These are phyloP conservation scores for Seira ritae DNA, from an alignment of 2,888 invertebrate species.

Conservation along the genomic window DNA sequence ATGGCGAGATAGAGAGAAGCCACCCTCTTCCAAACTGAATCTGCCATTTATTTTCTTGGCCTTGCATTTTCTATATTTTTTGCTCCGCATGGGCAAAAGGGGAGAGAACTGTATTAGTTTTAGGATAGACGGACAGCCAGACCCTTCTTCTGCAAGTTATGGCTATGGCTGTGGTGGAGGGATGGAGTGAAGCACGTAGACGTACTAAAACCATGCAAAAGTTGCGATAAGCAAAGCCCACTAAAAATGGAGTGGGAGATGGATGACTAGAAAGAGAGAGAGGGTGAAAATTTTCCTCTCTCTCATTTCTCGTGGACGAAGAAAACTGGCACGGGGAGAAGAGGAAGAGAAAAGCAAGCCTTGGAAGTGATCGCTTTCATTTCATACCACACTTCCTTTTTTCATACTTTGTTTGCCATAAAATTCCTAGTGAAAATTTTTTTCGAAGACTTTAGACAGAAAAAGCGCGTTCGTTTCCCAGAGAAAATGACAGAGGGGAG, in stretches of 20 bases:
- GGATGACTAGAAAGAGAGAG: too few relatives aligned
- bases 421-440: slow-evolving; percentile 21
- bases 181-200: neutral
- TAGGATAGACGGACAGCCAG: neutral
- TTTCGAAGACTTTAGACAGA: slow-evolving; percentile 25
- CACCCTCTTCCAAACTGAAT: slow-evolving; percentile 46
- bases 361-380: slow-evolving; percentile 22
- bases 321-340: neutral
- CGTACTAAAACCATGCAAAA: neutral
- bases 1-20: slow-evolving; percentile 45
- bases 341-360: slow-evolving; percentile 23
- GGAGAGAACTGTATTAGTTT: neutral
- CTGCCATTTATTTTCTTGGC: slow-evolving; percentile 60
- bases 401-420: slow-evolving; percentile 39
- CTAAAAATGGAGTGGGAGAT: slow-evolving; percentile 10
- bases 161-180: neutral
- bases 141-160: slow-evolving; percentile 18
- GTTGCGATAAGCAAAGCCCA: slow-evolving; percentile 17
- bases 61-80: slow-evolving; percentile 35
- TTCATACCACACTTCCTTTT: slow-evolving; percentile 12
- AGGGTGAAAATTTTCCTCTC: slow-evolving; percentile 1
- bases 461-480: neutral
- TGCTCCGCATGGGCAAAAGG: neutral
- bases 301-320: neutral
- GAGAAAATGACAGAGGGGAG: slow-evolving; percentile 43